phyloP scores from a whole-genome alignment of 2,888 invertebrate species.

The Aphodius granarius region DNA sequence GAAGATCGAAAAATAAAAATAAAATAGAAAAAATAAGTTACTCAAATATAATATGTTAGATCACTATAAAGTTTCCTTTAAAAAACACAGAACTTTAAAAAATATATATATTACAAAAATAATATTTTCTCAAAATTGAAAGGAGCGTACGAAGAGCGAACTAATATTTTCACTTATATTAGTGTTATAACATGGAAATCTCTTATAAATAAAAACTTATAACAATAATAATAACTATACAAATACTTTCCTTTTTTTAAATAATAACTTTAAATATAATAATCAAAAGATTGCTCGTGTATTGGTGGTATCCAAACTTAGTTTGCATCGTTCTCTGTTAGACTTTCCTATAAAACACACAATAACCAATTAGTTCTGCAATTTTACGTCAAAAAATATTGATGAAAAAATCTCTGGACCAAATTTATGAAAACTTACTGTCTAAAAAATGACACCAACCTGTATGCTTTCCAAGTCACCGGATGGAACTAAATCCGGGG shows the following conservation, averaged over 20 bases:
- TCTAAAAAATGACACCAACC: slow-evolving; percentile 32
- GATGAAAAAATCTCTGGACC: background rate
- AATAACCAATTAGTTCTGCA: background rate
- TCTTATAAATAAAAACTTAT: slow-evolving; percentile 13
- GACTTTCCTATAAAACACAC: slow-evolving; percentile 2
- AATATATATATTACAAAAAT: slow-evolving; percentile 8
- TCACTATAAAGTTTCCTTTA: background rate
- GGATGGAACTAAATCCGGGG: slow-evolving; percentile 37
- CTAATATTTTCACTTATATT: slow-evolving; percentile 7
- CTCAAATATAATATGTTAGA: background rate
- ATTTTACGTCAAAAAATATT: background rate
- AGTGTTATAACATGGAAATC: slow-evolving; percentile 14
- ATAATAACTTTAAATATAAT: slow-evolving; percentile 14
- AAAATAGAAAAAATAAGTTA: slow-evolving; percentile 9
- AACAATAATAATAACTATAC: slow-evolving; percentile 11
- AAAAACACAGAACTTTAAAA: slow-evolving; percentile 8
- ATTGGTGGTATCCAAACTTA: background rate
- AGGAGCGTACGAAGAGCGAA: background rate
- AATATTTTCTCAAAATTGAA: slow-evolving; percentile 6
- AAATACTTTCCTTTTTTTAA: slow-evolving; percentile 3
- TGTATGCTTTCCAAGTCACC: slow-evolving; percentile 47
- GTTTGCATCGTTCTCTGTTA: slow-evolving; percentile 6
- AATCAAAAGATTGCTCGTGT: slow-evolving; percentile 7
- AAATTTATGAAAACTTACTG: background rate
- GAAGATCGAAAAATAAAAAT: background rate